Conservation (phyloP, 2,113 vertebrate species). For the Sebastes schlegelii region DNA sequence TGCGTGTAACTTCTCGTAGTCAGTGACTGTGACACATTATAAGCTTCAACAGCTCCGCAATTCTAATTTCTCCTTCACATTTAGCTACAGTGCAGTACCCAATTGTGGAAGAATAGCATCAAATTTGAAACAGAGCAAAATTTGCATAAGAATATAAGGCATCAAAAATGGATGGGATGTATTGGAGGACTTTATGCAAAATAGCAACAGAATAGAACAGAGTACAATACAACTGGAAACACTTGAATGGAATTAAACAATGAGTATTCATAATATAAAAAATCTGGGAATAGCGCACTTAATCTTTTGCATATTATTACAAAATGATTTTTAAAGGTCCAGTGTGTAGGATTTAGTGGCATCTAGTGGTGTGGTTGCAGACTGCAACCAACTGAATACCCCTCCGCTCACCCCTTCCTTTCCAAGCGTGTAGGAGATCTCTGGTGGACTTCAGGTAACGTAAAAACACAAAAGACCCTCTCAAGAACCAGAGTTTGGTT, state of each 20-base stretch:
- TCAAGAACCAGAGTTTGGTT: too few relatives aligned
- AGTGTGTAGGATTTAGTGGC: too few relatives aligned
- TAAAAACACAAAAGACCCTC: too few relatives aligned
- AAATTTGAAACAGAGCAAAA: neutral
- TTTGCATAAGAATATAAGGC: neutral
- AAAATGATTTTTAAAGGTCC: neutral
- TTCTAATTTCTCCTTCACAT: constrained; percentile 9
- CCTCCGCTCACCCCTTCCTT: too few relatives aligned
- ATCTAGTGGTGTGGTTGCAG: too few relatives aligned
- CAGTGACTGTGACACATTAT: neutral
- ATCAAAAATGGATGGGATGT: neutral
- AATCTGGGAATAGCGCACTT: neutral
- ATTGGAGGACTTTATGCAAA: neutral
- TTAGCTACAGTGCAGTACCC: neutral
- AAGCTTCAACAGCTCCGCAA: neutral
- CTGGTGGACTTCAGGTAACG: too few relatives aligned
- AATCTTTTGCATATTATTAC: neutral
- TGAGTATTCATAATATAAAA: neutral
- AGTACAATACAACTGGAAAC: neutral
- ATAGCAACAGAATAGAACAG: neutral
- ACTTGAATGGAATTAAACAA: neutral
- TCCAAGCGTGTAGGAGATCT: too few relatives aligned
- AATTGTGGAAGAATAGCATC: neutral
- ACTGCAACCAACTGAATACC: too few relatives aligned
- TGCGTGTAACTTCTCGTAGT: neutral